Percentiles rank a stretch among this genome's conserved stretches.
phyloP scores from a whole-genome alignment of 2,888 invertebrate species.

The Rhorus exstirpatorius region DNA sequence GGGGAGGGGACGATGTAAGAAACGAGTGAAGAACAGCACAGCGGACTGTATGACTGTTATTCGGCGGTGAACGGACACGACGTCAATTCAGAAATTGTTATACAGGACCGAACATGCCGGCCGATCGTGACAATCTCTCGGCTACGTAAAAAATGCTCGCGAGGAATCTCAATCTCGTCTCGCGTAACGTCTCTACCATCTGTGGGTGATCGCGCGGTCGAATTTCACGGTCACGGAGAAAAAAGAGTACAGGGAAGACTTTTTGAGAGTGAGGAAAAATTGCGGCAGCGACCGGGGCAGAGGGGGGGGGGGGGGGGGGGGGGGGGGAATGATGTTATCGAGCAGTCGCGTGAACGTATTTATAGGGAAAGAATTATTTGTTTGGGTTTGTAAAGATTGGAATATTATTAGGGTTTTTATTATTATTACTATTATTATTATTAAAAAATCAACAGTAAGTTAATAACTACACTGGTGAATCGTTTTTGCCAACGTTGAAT shows the following conservation, averaged over 20 bases:
- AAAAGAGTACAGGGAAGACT: background rate
- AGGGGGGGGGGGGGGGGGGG: background rate
- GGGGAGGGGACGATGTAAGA: background rate
- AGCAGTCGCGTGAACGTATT: slow-evolving; percentile 40
- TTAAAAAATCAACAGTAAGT: too few relatives aligned
- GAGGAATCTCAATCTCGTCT: slow-evolving; percentile 46
- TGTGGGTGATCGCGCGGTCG: slow-evolving; percentile 31
- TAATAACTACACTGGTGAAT: too few relatives aligned
- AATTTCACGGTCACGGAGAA: slow-evolving; percentile 58
- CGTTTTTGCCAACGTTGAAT: too few relatives aligned
- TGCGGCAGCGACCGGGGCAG: background rate
- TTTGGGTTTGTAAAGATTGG: background rate
- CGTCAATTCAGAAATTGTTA: slow-evolving; percentile 59
- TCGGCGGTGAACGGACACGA: slow-evolving; percentile 57
- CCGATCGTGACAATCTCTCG: slow-evolving; percentile 60
- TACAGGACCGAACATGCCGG: slow-evolving; percentile 43
- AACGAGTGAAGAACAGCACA: slow-evolving; percentile 37
- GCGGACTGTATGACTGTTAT: slow-evolving; percentile 37
- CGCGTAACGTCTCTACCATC: slow-evolving; percentile 31
- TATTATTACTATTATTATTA: too few relatives aligned
- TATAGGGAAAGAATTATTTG: slow-evolving; percentile 28
- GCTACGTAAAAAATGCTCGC: slow-evolving; percentile 1
- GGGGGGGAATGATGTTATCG: background rate
- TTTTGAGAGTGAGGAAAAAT: slow-evolving; percentile 3
- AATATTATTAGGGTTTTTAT: background rate